Base-by-base conservation (phyloP, 2,888 invertebrate species). In the Epinotia brunnichana region DNA sequence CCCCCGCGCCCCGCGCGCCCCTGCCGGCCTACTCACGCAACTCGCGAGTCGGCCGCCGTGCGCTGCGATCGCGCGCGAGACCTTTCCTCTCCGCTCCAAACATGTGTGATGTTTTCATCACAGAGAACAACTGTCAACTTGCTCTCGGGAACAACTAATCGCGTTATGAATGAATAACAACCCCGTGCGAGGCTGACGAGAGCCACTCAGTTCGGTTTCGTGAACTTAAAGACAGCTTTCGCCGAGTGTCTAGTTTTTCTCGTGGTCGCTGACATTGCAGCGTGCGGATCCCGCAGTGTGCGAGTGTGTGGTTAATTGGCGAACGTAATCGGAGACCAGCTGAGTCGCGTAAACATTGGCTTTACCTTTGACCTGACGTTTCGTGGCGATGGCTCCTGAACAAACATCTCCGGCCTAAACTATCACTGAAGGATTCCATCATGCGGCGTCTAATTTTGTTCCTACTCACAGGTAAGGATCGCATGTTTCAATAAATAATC, bases 91-190 rank as follows among this genome's bases (percentile, higher is more conserved):
- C 81, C 83, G 82, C 85, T 85, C 85, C 84, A 85, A 86, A 85
- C 93, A 92, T 92, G 92, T 92, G 92, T 87, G 83, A 91, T 92
- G 92, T 91, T 91, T 90, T 91, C 90, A 92, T 91, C 90, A 87
- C 90, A 88, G 87, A 87, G 79, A 78, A 71, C 77, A 83, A 82
- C 85, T 86, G 85, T 87, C 88, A 86, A 85, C 81, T 85, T 82
- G 79, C 83, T 84, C 80, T 77, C 81, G 81, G 78, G 81, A 79
- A 81, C 80, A 76, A 76, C 77, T 79, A 82, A 80, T 76, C 75
- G 74, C 78, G 82, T 77, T 78, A 88, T 91, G 87, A 90, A 88
- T 88, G 88, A 90, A 80, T 85, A 86, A 81, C 78, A 78, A 74
- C 68, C 75, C 76, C 77, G 73, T 76, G 80, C 74, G 77, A 76